phyloP scores from a whole-genome alignment of 2,797 vertebrate genomes.

The Hydrophis major region DNA sequence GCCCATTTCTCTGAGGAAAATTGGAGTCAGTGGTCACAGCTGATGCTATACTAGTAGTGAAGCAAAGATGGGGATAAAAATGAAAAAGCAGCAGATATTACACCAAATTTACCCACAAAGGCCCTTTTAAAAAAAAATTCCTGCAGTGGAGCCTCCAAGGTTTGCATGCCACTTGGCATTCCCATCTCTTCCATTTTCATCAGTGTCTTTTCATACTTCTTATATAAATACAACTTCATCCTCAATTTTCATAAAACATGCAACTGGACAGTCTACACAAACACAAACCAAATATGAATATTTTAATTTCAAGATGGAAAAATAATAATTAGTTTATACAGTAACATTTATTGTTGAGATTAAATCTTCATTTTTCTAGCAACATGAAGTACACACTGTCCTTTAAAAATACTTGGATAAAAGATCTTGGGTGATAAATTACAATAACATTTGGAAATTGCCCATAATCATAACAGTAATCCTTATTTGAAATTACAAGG shows the following conservation, averaged over 20 bases:
- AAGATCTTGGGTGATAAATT: constrained; percentile 12
- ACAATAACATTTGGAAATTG: neutral
- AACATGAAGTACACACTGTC: constrained; percentile 9
- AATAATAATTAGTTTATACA: constrained; percentile 45
- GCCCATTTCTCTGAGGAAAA: constrained; percentile 35
- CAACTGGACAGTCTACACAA: constrained; percentile 62
- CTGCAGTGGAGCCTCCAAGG: constrained; percentile 49
- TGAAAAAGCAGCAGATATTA: constrained; percentile 32
- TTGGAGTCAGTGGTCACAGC: constrained; percentile 42
- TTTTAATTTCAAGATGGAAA: constrained; percentile 54
- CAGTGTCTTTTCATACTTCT: constrained; percentile 61
- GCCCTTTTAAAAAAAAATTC: constrained; percentile 49
- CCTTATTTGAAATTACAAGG: constrained; percentile 25
- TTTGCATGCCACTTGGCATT: constrained; percentile 62
- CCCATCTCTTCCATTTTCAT: constrained; percentile 66
- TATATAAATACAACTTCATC: constrained; percentile 63
- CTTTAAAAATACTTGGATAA: constrained; percentile 7
- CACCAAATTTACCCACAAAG: constrained; percentile 16
- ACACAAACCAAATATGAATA: constrained; percentile 58
- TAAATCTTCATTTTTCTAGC: constrained; percentile 19
- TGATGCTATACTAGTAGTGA: constrained; percentile 34
- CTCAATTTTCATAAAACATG: constrained; percentile 70
- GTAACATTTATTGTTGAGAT: constrained; percentile 24
- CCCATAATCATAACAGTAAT: neutral
- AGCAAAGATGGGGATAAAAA: constrained; percentile 31